Evolutionary conservation across 2,888 invertebrate species (phyloP).

Genomic region (Phyllotreta striolata): DNA sequence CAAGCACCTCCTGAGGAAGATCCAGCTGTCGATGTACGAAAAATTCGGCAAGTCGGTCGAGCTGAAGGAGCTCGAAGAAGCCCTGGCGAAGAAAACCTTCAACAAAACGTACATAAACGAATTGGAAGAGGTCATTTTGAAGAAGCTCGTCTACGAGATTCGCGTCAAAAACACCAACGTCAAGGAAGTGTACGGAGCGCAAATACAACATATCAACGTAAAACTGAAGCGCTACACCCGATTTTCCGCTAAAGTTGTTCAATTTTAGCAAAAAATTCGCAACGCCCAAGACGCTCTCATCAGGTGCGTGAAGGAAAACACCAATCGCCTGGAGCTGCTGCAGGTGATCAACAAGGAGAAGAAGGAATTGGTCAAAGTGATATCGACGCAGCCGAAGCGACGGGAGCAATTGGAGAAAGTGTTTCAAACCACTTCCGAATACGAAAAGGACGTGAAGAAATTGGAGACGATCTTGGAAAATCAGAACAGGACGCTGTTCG

Average conservation of each 20-base stretch:
- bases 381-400: slow-evolving; percentile 57
- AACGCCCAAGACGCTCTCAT: slow-evolving; percentile 59
- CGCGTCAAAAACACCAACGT: slow-evolving; percentile 64
- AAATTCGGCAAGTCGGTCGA: slow-evolving; percentile 68
- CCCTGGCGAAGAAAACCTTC: slow-evolving; percentile 63
- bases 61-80: slow-evolving; percentile 65
- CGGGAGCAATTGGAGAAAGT: slow-evolving; percentile 52
- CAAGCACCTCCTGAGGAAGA: slow-evolving; percentile 65
- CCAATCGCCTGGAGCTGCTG: slow-evolving; percentile 65
- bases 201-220: slow-evolving; percentile 60
- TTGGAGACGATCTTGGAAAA: slow-evolving; percentile 57
- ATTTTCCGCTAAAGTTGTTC: slow-evolving; percentile 5
- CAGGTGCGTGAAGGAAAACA: slow-evolving; percentile 63
- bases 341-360: slow-evolving; percentile 66
- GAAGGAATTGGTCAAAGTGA: slow-evolving; percentile 60
- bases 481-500: slow-evolving; percentile 58
- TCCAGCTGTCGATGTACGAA: slow-evolving; percentile 63
- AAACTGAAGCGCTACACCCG: slow-evolving; percentile 4
- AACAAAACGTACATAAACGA: slow-evolving; percentile 63
- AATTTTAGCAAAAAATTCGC: slow-evolving; percentile 54
- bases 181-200: slow-evolving; percentile 59
- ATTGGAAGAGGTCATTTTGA: slow-evolving; percentile 67
- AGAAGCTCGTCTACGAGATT: slow-evolving; percentile 65
- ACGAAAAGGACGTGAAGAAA: slow-evolving; percentile 58
- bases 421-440: slow-evolving; percentile 50